A percentile compares a stretch with the other conserved stretches of the same genome.
These are phyloP conservation scores for Neoniphon sammara DNA, from an alignment of 2,797 vertebrate genomes.

Conservation along the genomic window DNA sequence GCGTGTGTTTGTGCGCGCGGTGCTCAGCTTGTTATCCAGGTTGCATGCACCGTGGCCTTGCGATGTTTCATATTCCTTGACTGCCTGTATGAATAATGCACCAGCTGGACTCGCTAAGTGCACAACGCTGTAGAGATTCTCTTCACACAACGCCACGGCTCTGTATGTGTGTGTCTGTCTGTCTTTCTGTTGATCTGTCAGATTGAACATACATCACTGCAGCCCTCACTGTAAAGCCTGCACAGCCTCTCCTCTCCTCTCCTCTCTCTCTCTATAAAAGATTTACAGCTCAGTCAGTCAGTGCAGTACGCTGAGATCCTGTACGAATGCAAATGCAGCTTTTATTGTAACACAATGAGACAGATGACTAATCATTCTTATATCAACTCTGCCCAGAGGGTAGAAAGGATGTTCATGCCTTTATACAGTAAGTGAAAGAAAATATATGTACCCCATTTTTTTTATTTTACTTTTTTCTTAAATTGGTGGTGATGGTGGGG, in stretches of 20 bases:
- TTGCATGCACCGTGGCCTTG: conserved; percentile 27
- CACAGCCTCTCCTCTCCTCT: conserved; percentile 2
- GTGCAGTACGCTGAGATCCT: neutral
- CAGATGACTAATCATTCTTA: conserved; percentile 7
- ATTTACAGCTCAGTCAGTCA: conserved; percentile 5
- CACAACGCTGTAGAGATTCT: conserved; percentile 45
- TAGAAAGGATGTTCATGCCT: conserved; percentile 13
- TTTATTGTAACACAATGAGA: conserved; percentile 2
- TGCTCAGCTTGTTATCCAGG: conserved; percentile 45
- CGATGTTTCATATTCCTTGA: conserved; percentile 35
- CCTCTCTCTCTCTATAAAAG: neutral
- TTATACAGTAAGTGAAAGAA: neutral
- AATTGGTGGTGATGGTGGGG: neutral
- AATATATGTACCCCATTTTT: neutral
- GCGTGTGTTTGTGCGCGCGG: conserved; percentile 7
- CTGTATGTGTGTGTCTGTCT: conserved; percentile 1
- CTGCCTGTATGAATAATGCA: conserved; percentile 69
- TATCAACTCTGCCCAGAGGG: conserved; percentile 8
- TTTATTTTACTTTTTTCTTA: no score
- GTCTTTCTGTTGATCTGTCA: conserved; percentile 6
- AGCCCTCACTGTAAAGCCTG: conserved; percentile 7
- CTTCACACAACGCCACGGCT: conserved; percentile 4
- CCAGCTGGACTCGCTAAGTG: conserved; percentile 46
- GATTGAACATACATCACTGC: neutral
- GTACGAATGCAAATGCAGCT: conserved; percentile 12